A percentile compares a stretch with the other conserved stretches of the same genome.
Evolutionary conservation across 2,113 vertebrate genomes (phyloP).

Genomic region (Daboia siamensis): DNA sequence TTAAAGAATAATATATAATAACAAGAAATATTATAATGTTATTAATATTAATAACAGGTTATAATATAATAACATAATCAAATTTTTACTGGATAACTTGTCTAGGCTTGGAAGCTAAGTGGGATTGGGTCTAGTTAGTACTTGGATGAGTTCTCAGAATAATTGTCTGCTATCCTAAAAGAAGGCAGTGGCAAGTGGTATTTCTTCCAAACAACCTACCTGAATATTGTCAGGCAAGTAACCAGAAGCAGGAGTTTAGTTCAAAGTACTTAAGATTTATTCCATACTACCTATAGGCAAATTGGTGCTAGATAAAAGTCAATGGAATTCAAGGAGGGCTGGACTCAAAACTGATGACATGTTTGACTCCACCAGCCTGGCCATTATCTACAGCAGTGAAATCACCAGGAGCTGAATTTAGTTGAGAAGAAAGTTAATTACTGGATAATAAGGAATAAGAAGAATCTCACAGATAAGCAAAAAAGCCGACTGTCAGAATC

Average conservation of each 20-base stretch:
- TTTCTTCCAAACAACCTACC: not conserved
- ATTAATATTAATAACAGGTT: not conserved
- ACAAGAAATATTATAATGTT: not conserved
- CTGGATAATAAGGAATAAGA: not conserved
- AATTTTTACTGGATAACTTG: not conserved
- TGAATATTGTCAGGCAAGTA: not conserved
- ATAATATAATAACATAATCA: not conserved
- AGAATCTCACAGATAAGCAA: no score
- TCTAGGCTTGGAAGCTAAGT: not conserved
- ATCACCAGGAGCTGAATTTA: not conserved
- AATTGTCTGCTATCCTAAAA: not conserved
- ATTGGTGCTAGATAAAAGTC: not conserved
- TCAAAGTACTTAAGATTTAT: not conserved
- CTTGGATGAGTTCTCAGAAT: not conserved
- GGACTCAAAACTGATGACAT: not conserved
- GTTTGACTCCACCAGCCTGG: not conserved
- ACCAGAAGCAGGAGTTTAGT: not conserved
- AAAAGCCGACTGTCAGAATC: no score
- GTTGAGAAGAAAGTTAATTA: not conserved
- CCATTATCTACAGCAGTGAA: not conserved
- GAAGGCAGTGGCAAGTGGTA: not conserved
- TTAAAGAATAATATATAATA: not conserved
- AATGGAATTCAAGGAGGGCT: not conserved
- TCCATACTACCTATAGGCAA: not conserved
- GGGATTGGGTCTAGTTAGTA: not conserved